Base-by-base conservation (phyloP, 2,113 vertebrate genomes). In the Alosa alosa region DNA sequence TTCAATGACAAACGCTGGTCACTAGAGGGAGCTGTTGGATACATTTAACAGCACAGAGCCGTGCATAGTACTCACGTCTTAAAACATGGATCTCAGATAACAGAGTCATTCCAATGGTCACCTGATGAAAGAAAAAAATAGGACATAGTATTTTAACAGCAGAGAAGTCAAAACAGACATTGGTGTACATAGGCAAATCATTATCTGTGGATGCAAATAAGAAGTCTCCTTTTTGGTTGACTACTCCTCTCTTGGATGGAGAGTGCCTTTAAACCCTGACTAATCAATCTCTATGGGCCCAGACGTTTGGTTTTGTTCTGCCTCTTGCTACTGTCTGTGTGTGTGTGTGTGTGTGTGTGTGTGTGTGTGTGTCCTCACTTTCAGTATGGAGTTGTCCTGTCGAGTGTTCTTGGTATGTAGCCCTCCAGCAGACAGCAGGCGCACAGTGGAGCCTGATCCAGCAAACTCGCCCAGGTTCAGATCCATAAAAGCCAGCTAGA, bases 341-440 rank as follows among this genome's bases (percentile, higher is more conserved):
- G 31, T 31, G 31, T 68, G 82, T 72, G 36, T 50, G 55, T 39
- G 7, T 84, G 45, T 36, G 64, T 72, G 64, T 72, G 31, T 36
- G 64, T 25, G 22, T 84, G 64, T 45, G 36, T 57, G 10, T 13
- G 7, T 72, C 45, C 88, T 85, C 93, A 95, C 98, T 97, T 99
- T 99, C 85, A 99, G 95, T 85, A 99, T 99, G 90, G 98, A 99
- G 94, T 99, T 99, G 94, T 99, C 98, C 94, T 99, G 98, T 46
- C 98, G 96, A 0, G 97, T 99, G 89, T 99, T 97, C 94, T 99
- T 99, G 0, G 98, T 99, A 93, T 99, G 1, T 99, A 99, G 0
- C 98, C 98, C 92, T 99, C 98, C 91, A 99, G 94, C 89, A 99
- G 95, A 88, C 97, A 99, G 94, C 98, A 99, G n/a, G 89, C 98